These are phyloP conservation scores for Odontamblyopus lacepedii DNA, from an alignment of 2,797 vertebrate species.

Conservation along the genomic window DNA sequence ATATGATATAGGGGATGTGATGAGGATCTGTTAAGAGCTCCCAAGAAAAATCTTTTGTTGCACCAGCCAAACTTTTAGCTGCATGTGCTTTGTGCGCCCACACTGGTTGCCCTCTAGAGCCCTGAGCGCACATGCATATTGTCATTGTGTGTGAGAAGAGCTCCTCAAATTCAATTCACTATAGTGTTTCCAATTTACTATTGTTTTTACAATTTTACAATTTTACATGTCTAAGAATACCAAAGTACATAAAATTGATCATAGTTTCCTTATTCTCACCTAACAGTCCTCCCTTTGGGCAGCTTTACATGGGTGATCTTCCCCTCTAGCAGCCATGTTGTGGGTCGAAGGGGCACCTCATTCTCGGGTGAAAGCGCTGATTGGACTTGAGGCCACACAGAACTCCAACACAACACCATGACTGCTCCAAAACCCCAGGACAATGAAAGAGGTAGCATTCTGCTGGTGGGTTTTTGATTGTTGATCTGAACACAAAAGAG, in stretches of 20 bases:
- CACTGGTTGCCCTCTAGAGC: too few relatives aligned
- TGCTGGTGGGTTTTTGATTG: conserved; percentile 17
- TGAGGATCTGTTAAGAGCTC: too few relatives aligned
- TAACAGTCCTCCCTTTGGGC: conserved; percentile 83
- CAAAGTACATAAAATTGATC: background rate
- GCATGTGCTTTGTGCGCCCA: too few relatives aligned
- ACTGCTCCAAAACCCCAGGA: conserved; percentile 60
- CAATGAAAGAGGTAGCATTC: conserved; percentile 48
- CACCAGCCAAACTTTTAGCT: too few relatives aligned
- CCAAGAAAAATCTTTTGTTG: too few relatives aligned
- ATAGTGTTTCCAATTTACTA: too few relatives aligned
- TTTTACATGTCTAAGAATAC: background rate
- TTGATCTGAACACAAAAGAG: conserved; percentile 22
- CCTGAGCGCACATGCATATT: too few relatives aligned
- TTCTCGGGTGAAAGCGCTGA: conserved; percentile 72
- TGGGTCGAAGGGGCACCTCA: conserved; percentile 81
- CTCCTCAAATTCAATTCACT: too few relatives aligned
- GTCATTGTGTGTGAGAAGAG: too few relatives aligned
- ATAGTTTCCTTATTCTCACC: conserved; percentile 66
- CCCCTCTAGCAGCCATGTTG: conserved; percentile 80
- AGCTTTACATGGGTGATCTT: conserved; percentile 82
- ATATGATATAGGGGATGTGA: too few relatives aligned
- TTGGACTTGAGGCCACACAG: conserved; percentile 41
- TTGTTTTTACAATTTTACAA: too few relatives aligned
- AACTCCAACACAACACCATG: conserved; percentile 56